A percentile compares a stretch with the other conserved stretches of the same genome.
Conservation (phyloP, 2,113 vertebrate species). For the Oncorhynchus gorbuscha region DNA sequence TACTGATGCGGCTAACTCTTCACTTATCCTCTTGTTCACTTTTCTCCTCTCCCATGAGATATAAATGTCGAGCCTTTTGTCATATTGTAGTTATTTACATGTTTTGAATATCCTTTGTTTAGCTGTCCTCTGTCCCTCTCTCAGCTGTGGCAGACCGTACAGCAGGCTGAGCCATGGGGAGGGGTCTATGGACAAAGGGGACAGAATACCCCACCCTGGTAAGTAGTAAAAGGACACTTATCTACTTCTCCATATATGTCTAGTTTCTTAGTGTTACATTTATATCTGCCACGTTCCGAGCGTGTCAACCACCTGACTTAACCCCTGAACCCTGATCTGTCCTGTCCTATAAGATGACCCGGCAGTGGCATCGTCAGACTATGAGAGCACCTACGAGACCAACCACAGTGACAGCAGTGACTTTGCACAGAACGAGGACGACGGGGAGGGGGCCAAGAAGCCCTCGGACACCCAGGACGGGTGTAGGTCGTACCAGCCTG, state of each 20-base stretch:
- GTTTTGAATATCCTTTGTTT: not conserved
- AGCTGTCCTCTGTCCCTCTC: conserved; percentile 22
- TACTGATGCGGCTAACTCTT: too few relatives aligned
- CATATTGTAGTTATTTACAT: not conserved
- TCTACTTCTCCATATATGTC: too few relatives aligned
- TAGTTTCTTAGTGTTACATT: too few relatives aligned
- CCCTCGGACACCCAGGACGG: conserved; percentile 42
- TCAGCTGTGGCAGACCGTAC: conserved; percentile 88
- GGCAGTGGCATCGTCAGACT: conserved; percentile 86
- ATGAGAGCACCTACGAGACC: conserved; percentile 86
- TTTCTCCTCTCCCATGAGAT: not conserved
- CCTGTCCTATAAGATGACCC: conserved; percentile 79
- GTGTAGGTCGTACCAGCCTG: conserved; percentile 57
- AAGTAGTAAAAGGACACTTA: conserved; percentile 19
- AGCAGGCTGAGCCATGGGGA: conserved; percentile 74
- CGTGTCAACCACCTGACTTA: not conserved
- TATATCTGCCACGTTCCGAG: too few relatives aligned
- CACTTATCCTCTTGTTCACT: not conserved
- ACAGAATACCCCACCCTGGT: conserved; percentile 76
- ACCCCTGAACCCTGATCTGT: not conserved
- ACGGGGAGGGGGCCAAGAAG: conserved; percentile 73
- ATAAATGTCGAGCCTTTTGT: too few relatives aligned
- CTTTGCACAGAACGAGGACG: conserved; percentile 90
- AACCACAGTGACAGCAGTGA: conserved; percentile 97
- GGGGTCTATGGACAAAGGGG: conserved; percentile 72